Base-by-base conservation (phyloP, 1,140 invertebrate genomes). In the Drosophila sp. region DNA sequence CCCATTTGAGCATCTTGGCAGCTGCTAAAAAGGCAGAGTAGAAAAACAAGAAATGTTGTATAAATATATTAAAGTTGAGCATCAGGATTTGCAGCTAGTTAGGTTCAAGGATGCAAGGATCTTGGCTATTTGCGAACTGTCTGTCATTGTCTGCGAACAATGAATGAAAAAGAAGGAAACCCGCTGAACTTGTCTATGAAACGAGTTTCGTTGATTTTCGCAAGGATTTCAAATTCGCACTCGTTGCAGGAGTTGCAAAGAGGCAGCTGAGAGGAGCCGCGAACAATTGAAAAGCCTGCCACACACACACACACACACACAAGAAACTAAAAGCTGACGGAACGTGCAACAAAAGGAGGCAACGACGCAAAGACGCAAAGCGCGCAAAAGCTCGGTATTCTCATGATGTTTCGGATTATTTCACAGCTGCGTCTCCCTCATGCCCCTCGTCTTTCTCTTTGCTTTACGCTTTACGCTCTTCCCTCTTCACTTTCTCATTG, bases 1-100 rank as follows among this genome's bases (percentile, higher is more conserved):
- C 87, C 91, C 91, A 92, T 77, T 92, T 92, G 34, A 92, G 79
- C 91, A 92, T 92, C 51, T 74, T 90, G 53, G 56, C 79, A 82
- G 81, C 76, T 80, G 76, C 16, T 40, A 11, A 36, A 43, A 27
- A 34, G 43, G 40, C 66, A 51, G 69, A 58, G 27, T 34, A 64
- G 7, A 66, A 67, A 27, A 27, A n/a, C 40, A 34, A 45, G 45
- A 21, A 54, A 65, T 67, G 48, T n/a, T n/a, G n/a, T n/a, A n/a
- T 13, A 4, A 62, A 43, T 11, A 43, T 29, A n/a, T 36, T 51
- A 43, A 34, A 27, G 48, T 54, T 48, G 25, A 40, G 71, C 11
- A 27, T 3, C 7, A 32, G 45, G 32, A 38, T 9, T 3, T n/a
- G 50, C 16, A 11, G 29, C 8, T 36, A 32, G 54, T 50, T 58